Base-by-base conservation (phyloP, 2,888 invertebrate genomes). In the Perithous albicinctus region DNA sequence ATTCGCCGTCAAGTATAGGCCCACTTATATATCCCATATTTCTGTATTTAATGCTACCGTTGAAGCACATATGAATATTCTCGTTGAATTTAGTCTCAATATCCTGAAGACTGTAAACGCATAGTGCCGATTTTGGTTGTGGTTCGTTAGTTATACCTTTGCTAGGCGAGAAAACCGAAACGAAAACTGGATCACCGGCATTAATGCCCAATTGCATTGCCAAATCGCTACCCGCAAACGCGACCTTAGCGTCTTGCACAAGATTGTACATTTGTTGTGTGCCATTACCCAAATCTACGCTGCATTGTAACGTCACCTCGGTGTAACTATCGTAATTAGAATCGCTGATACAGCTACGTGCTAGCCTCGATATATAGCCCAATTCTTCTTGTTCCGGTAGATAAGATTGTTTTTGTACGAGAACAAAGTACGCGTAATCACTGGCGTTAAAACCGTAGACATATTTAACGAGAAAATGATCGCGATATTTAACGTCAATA, bases 1-100 rank as follows among this genome's bases (percentile, higher is more conserved):
- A 98, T 91, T 97, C 96, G 26, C 98, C 98, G 93, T 98, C 97
- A 88, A 97, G 96, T 88, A 98, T 97, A 88, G 97, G 96, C 8
- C 97, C 97, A 84, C 97, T 98, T 91, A 97, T 96, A 93, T 97
- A 98, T 20, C 96, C 98, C 96, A 97, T 96, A 90, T 97, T 98
- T 63, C 99, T 96, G 91, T 98, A 97, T 91, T 97, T 97, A 86
- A 97, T 97, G 87, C 97, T 97, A 38, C 99, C 99, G 93, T 98
- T 97, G 92, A 99, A 99, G 93, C 99, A 99, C 96, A 98, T 97
- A 92, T 98, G 98, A 88, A 99, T 98, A 93, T 99, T 99, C 93
- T 98, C 97, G 91, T 97, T 97, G 93, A 99, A 99, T 92, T 97
- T 97, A 86, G 96, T 96, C 92, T 98, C 97, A 88, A 99, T 97